Conservation (phyloP, 2,113 vertebrate species). For the Uria aalge region DNA sequence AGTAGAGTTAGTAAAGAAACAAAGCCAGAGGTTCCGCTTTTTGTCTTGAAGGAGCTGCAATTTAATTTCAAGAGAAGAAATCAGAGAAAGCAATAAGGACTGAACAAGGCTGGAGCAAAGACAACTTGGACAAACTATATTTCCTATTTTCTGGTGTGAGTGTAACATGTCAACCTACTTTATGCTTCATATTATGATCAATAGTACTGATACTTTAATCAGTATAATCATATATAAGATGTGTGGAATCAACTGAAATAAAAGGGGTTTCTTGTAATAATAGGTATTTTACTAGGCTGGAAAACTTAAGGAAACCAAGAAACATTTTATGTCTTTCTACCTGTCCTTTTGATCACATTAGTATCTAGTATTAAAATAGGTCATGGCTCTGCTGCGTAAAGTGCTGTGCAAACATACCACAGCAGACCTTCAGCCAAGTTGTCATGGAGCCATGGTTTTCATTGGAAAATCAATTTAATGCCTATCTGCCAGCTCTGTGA, state of each 20-base stretch:
- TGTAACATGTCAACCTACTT: background rate
- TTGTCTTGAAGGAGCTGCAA: background rate
- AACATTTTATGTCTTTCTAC: background rate
- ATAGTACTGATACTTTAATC: background rate
- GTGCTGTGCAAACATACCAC: background rate
- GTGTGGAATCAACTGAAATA: background rate
- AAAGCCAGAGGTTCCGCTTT: background rate
- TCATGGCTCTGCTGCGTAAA: background rate
- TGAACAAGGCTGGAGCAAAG: background rate
- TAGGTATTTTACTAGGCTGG: background rate
- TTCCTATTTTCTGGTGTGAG: background rate
- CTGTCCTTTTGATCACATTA: background rate
- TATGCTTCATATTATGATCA: background rate
- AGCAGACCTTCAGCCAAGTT: background rate
- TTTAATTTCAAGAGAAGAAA: background rate
- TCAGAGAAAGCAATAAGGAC: background rate
- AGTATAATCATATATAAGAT: background rate
- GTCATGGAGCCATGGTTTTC: background rate
- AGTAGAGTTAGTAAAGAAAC: background rate
- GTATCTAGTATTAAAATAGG: background rate
- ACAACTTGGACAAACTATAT: background rate
- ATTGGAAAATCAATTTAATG: background rate
- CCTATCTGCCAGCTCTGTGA: background rate
- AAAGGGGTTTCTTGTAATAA: background rate
- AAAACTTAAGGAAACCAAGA: background rate